Percentiles rank a stretch among this genome's conserved stretches.
These are phyloP conservation scores for Drosophila punjabiensis DNA, from an alignment of 1,140 invertebrate species.

Conservation along the genomic window DNA sequence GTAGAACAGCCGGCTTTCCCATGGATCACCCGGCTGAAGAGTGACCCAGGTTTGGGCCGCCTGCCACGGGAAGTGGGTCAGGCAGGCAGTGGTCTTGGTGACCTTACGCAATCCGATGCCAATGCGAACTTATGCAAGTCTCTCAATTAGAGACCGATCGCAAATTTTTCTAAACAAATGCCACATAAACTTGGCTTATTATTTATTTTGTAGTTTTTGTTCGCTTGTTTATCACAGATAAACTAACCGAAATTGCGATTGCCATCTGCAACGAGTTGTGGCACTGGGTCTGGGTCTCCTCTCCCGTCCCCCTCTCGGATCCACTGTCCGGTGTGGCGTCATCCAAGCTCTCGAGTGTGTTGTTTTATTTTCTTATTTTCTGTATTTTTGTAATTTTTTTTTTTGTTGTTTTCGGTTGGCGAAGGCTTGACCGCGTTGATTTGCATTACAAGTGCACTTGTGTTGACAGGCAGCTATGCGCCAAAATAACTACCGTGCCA, in stretches of 20 bases:
- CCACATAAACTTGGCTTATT: constrained; percentile 78
- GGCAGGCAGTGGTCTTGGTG: constrained; percentile 9
- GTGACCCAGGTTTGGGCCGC: constrained; percentile 19
- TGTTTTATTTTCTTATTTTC: constrained; percentile 52
- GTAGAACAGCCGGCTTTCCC: constrained; percentile 76
- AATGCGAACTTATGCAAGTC: constrained; percentile 37
- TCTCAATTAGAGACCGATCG: constrained; percentile 36
- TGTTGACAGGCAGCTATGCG: constrained; percentile 83
- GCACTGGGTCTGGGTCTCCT: constrained; percentile 19
- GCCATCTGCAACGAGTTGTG: constrained; percentile 41
- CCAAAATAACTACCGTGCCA: constrained; percentile 83
- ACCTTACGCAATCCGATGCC: constrained; percentile 65
- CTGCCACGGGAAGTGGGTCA: constrained; percentile 57
- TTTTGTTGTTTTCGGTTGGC: constrained; percentile 16
- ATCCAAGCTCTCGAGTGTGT: constrained; percentile 46
- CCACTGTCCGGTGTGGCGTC: constrained; percentile 39
- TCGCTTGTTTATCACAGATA: constrained; percentile 49
- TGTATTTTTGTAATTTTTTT: constrained; percentile 6
- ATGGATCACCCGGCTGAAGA: constrained; percentile 40
- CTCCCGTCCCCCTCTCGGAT: constrained; percentile 5
- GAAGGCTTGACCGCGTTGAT: constrained; percentile 80
- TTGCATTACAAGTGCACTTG: constrained; percentile 83
- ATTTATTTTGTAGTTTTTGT: constrained; percentile 56
- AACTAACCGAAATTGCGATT: constrained; percentile 46
- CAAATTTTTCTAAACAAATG: constrained; percentile 38